Percentiles rank a stretch among this genome's conserved stretches.
Conservation (phyloP, 2,797 vertebrate species). For the Pseudotriccus pelzelni region DNA sequence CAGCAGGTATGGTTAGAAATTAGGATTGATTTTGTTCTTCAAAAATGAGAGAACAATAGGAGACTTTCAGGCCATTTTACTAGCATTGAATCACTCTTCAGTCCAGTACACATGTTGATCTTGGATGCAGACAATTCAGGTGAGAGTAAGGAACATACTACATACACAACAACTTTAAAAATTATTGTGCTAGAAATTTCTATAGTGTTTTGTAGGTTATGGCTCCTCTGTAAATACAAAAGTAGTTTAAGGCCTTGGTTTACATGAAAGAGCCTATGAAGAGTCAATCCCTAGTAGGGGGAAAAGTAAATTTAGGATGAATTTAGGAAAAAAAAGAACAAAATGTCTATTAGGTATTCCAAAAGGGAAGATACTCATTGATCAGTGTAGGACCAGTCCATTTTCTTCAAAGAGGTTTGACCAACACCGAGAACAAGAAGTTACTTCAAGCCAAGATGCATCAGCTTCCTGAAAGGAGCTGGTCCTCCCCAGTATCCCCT, state of each 20-base stretch:
- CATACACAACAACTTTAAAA: background rate
- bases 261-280: background rate
- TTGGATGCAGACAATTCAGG: background rate
- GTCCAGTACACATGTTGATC: background rate
- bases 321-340: background rate
- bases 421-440: background rate
- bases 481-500: constrained; percentile 97
- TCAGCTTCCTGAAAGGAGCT: constrained; percentile 85
- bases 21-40: background rate
- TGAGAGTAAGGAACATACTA: background rate
- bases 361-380: fast-evolving
- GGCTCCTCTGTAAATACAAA: background rate
- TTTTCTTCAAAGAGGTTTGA: background rate
- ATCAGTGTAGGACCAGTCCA: background rate
- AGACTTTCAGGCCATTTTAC: background rate
- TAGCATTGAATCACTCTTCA: background rate
- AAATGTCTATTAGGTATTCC: fast-evolving
- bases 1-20: background rate
- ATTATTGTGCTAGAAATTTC: background rate
- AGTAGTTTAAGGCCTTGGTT: background rate
- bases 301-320: background rate
- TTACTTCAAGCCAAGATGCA: constrained; percentile 92
- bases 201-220: background rate
- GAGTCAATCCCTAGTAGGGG: background rate
- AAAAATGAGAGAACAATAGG: background rate